Percentiles rank a stretch among this genome's conserved stretches.
These are phyloP conservation scores for Pseudotriccus pelzelni DNA, from an alignment of 2,797 vertebrate species.

Conservation along the genomic window DNA sequence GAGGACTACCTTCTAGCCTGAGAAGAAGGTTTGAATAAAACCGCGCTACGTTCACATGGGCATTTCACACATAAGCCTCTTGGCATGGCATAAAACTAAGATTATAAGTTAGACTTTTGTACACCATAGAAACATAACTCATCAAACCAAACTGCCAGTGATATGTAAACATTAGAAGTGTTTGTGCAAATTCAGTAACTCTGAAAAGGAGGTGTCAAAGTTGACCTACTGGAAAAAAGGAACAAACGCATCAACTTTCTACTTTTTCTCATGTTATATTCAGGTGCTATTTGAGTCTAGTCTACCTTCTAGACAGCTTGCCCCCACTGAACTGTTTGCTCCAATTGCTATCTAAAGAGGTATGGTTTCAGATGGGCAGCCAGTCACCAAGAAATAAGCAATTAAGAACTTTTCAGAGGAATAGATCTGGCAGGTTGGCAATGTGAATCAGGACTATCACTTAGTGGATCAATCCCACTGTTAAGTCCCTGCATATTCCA, in stretches of 20 bases:
- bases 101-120: neutral
- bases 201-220: neutral
- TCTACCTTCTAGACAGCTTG: neutral
- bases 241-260: neutral
- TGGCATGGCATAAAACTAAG: neutral
- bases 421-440: neutral
- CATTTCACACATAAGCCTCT: neutral
- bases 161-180: neutral
- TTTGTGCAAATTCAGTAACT: neutral
- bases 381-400: neutral
- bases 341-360: neutral
- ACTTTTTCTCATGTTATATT: constrained; percentile 36
- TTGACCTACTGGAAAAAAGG: neutral
- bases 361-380: neutral
- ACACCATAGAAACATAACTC: fast-evolving
- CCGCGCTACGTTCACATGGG: neutral
- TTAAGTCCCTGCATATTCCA: neutral
- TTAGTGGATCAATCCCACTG: neutral
- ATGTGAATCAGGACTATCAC: neutral
- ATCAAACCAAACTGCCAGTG: neutral
- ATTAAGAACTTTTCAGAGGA: neutral
- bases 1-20: neutral
- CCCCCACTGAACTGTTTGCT: neutral
- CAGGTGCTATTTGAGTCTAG: neutral
- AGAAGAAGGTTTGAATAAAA: neutral